phyloP scores from a whole-genome alignment of 2,888 invertebrate genomes.

The Xestia c-nigrum region DNA sequence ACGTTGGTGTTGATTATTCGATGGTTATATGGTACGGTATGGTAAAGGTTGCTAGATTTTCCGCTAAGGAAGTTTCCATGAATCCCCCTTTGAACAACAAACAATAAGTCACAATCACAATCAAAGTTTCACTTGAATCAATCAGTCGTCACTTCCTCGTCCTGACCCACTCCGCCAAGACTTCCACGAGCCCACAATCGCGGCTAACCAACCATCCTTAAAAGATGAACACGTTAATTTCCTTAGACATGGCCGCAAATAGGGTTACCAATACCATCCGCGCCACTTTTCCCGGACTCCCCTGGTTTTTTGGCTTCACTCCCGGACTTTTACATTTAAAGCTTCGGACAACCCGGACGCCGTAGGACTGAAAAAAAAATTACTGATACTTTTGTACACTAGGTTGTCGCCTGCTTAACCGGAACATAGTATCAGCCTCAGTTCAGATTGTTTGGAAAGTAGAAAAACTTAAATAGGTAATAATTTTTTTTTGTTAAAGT shows the following conservation, averaged over 20 bases:
- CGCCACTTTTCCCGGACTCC: not conserved
- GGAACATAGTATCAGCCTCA: not conserved
- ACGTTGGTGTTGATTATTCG: too few species aligned
- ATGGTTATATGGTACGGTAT: not conserved
- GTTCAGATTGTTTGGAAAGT: not conserved
- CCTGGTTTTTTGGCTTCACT: not conserved
- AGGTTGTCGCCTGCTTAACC: too few species aligned
- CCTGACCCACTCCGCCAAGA: constrained; percentile 48
- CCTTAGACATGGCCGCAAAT: constrained; percentile 25
- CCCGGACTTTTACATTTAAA: not conserved
- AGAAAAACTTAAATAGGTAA: not conserved
- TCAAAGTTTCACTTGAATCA: constrained; percentile 41
- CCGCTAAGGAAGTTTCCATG: not conserved
- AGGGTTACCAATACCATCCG: not conserved
- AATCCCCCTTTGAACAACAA: constrained; percentile 1
- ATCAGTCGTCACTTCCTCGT: constrained; percentile 47
- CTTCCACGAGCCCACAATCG: constrained; percentile 47
- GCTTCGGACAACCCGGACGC: not conserved
- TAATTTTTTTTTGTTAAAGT: too few species aligned
- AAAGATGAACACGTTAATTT: constrained; percentile 65
- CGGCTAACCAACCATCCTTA: constrained; percentile 54
- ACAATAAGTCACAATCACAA: constrained; percentile 39
- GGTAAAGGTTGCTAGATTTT: not conserved
- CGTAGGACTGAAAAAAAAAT: too few species aligned
- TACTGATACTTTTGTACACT: too few species aligned